Evolutionary conservation across 2,888 invertebrate genomes (phyloP), one percentile per base, ranked within the genome.

Genomic region (Xestobium rufovillosum): DNA sequence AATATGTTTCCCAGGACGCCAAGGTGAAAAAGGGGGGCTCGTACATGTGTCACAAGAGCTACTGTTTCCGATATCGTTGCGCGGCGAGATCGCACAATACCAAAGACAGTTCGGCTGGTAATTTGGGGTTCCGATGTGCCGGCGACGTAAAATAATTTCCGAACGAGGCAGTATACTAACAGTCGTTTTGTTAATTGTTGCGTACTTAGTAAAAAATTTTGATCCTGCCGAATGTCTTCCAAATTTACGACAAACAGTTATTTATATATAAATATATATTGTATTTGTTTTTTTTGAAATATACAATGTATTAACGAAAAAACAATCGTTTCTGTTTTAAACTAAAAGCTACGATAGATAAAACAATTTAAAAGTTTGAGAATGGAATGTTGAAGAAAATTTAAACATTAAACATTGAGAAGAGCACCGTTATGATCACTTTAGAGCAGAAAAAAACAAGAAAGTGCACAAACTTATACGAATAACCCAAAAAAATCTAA

Each of bases 21-120:
- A 87, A 85, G 60, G 91, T 94, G 4, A 96, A 95, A 60, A 96
- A 95, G 68, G 96, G 96, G 17, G 96, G 96, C 2, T 96, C 95
- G 0, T 96, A 86, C 61, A 72, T 95, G 55, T 96, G 92, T 53
- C 90, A 91, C 53, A 70, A 81, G 57, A 81, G 82, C 1, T 92
- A 91, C 59, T 96, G 96, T 63, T 94, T 83, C 67, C 75, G 96
- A 39, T 95, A 96, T 57, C 73, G 96, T 43, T 96, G 96, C 67
- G 91, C 84, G 1, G 91, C 96, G 0, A 72, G 96, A 31, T 90
- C 92, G 40, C 89, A 90, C 65, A 96, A 95, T 58, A 92, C 94
- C 0, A 83, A 83, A 38, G 95, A 96, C 54, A 92, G 90, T 48
- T 85, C 94, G 0, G 86, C 95, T 0, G 83, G 85, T 6, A 96